Evolutionary conservation across 1,140 invertebrate species (phyloP).

Genomic region (Nymphalis io): DNA sequence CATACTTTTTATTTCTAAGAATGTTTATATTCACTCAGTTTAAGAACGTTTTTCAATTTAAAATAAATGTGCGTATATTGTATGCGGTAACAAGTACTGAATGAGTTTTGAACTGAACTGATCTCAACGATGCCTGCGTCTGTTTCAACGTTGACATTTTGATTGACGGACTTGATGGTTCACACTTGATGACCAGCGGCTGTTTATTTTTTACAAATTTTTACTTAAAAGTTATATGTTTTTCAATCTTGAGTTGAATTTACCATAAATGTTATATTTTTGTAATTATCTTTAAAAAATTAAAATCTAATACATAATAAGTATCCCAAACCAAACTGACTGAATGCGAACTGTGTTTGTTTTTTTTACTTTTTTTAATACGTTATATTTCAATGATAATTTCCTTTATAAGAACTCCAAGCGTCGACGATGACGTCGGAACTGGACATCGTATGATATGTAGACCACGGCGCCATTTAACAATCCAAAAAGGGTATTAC

Average conservation of each 20-base stretch:
- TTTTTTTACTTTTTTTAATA: no score
- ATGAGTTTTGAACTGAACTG: not conserved
- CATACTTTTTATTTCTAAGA: no score
- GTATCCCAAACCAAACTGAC: no score
- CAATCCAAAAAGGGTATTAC: conserved; percentile 9
- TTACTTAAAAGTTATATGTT: not conserved
- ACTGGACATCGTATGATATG: not conserved
- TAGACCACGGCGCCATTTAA: conserved; percentile 8
- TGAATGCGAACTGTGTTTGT: no score
- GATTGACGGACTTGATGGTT: conserved; percentile 54
- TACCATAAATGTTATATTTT: no score
- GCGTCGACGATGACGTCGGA: not conserved
- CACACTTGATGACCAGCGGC: not conserved
- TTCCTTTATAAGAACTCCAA: not conserved
- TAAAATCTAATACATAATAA: no score
- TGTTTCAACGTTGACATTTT: conserved; percentile 51
- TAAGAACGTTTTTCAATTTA: no score
- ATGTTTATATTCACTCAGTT: no score
- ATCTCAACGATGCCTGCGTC: conserved; percentile 20
- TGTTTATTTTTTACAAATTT: not conserved
- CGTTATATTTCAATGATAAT: not conserved
- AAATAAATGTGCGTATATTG: not conserved
- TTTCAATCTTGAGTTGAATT: not conserved
- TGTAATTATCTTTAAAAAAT: no score
- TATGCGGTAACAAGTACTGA: not conserved